Evolutionary conservation across 2,113 vertebrate species (phyloP).

Genomic region (Lophochroa leadbeateri): DNA sequence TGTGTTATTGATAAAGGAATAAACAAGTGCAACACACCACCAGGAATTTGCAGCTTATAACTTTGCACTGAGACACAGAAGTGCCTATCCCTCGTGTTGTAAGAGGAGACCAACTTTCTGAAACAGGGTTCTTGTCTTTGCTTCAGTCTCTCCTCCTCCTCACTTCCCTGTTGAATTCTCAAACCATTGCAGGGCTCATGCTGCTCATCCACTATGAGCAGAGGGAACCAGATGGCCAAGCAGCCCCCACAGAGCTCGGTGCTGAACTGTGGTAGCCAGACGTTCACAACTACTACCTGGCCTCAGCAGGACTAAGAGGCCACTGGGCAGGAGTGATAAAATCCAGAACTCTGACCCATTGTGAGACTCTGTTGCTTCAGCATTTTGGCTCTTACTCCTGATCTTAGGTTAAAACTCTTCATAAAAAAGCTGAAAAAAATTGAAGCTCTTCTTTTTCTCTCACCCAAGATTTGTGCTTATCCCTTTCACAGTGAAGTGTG

Average conservation of each 20-base stretch:
- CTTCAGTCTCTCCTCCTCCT: neutral
- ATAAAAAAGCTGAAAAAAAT: neutral
- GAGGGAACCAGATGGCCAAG: neutral
- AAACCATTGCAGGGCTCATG: neutral
- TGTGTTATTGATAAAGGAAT: neutral
- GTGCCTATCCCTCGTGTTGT: neutral
- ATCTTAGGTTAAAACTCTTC: neutral
- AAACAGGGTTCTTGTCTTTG: neutral
- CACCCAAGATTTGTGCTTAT: neutral
- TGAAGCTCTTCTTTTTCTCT: neutral
- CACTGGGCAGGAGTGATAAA: neutral
- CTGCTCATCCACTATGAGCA: neutral
- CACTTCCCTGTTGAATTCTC: neutral
- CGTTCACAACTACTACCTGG: neutral
- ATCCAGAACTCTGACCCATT: neutral
- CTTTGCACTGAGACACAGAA: neutral
- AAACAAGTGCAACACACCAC: neutral
- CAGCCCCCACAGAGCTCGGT: fast-evolving
- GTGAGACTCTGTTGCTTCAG: neutral
- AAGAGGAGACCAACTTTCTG: neutral
- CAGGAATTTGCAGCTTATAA: neutral
- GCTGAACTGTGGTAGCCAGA: fast-evolving
- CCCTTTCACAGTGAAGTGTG: fast-evolving
- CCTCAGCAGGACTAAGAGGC: neutral
- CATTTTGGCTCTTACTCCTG: neutral